Percentiles rank a stretch among this genome's conserved stretches.
Evolutionary conservation across 2,797 vertebrate genomes (phyloP).

Genomic region (Microctenopoma lineatum): DNA sequence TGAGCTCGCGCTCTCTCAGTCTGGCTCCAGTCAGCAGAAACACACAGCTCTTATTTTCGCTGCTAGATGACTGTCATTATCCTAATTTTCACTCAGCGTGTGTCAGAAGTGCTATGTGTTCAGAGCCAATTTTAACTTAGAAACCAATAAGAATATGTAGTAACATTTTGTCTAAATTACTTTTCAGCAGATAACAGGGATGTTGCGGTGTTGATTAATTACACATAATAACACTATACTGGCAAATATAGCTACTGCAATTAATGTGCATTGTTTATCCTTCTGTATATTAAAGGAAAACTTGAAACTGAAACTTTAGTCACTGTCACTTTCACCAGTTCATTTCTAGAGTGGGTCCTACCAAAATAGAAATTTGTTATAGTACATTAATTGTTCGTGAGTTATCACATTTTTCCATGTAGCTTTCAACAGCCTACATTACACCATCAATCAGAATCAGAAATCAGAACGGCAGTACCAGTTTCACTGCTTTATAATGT

Average conservation of each 20-base stretch:
- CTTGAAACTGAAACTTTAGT: conserved; percentile 20
- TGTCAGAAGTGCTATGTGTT: conserved; percentile 31
- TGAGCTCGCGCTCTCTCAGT: conserved; percentile 48
- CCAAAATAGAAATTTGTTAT: neutral
- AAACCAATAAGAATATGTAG: neutral
- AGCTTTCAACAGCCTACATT: neutral
- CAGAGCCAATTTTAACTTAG: conserved; percentile 5
- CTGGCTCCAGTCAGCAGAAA: conserved; percentile 42
- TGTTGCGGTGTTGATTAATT: conserved; percentile 5
- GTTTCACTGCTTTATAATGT: too few relatives aligned
- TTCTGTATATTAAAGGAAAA: neutral
- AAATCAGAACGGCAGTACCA: neutral
- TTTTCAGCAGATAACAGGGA: conserved; percentile 2
- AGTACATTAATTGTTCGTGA: too few relatives aligned
- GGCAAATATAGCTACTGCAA: neutral
- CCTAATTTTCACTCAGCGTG: conserved; percentile 54
- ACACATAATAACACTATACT: neutral
- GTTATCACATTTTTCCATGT: too few relatives aligned
- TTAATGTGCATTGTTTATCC: neutral
- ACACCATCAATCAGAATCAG: neutral
- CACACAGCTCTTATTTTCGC: conserved; percentile 56
- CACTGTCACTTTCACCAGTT: conserved; percentile 1
- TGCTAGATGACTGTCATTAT: conserved; percentile 65
- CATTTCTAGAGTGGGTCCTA: neutral
- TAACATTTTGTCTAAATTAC: conserved; percentile 1